Base-by-base conservation (phyloP, 2,888 invertebrate genomes). In the Ichneumoninae sp. region DNA sequence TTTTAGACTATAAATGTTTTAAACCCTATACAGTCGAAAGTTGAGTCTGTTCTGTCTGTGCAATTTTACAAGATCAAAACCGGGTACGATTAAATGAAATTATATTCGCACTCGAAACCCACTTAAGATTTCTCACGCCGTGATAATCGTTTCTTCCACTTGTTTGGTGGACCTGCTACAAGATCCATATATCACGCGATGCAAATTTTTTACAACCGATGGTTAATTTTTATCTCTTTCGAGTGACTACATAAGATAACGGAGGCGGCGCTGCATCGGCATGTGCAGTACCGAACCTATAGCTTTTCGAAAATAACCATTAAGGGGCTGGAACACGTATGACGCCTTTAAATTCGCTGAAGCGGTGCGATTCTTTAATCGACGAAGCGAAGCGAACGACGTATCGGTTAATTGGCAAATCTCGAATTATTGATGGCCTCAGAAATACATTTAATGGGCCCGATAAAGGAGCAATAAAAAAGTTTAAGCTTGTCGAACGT, bases 401-500 rank as follows among this genome's bases (percentile, higher is more conserved):
- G 52, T 19, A 19, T 54, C n/a, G 52, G n/a, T 22, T 22, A 54
- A 54, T 54, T 54, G 52, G 19, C 52, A 3, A 36, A 40, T 40
- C n/a, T n/a, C 16, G 16, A 19, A 40, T 36, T 36, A 66, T 50
- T 50, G 30, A 69, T 69, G 6, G 69, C 30, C 4, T 6, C 16
- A 50, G 22, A 50, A 69, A 50, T 30, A 50, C 30, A 50, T 69
- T 47, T 50, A 22, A 16, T 13, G 22, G 22, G 57, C 22, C 57
- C 22, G 22, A 26, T 57, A 22, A 22, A 26, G n/a, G 26, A 57
- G 57, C 44, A 33, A 52, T 54, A 33, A 54, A 57, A 44, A 16
- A 44, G 71, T 10, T 33, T 36, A 36, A 71, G 19, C 36, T 54
- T 16, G 57, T 78, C 69, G 69, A 74, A 73, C 22, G 69, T 52